Conservation (phyloP, 1,140 invertebrate species). For the Lepidurus couesii region DNA sequence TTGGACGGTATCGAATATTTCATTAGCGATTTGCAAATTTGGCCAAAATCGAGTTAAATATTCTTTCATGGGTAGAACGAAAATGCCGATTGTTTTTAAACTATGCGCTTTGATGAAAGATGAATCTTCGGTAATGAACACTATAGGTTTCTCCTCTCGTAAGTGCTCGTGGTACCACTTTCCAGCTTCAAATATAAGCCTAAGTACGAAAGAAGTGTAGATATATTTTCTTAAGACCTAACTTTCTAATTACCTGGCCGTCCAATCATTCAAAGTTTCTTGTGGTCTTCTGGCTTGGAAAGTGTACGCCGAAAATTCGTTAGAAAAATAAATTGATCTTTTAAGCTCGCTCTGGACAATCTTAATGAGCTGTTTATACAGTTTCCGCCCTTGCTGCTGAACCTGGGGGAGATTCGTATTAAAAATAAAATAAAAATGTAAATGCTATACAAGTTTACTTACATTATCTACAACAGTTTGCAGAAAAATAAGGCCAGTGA, state of each 20-base stretch:
- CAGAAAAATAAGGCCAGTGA: not conserved
- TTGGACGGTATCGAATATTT: not conserved
- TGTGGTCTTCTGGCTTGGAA: not conserved
- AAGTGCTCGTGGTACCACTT: not conserved
- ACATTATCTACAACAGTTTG: not conserved
- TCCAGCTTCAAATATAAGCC: conserved; percentile 5
- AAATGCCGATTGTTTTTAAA: not conserved
- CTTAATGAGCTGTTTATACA: not conserved
- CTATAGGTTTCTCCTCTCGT: not conserved
- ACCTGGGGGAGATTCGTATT: not conserved
- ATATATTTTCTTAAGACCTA: not conserved
- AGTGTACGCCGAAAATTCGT: conserved; percentile 1
- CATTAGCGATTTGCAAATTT: not conserved
- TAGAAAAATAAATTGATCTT: not conserved
- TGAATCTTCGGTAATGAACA: not conserved
- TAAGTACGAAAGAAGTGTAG: not conserved
- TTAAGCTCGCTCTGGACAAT: not conserved
- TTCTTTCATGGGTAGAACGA: not conserved
- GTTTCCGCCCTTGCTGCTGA: not conserved
- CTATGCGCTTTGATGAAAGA: not conserved
- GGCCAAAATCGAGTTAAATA: not conserved
- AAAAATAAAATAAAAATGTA: not conserved
- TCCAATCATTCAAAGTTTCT: not conserved
- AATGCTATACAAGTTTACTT: not conserved
- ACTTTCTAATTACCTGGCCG: not conserved